These are phyloP conservation scores for Platycercus adscitus DNA, from an alignment of 2,113 vertebrate species.

Conservation along the genomic window DNA sequence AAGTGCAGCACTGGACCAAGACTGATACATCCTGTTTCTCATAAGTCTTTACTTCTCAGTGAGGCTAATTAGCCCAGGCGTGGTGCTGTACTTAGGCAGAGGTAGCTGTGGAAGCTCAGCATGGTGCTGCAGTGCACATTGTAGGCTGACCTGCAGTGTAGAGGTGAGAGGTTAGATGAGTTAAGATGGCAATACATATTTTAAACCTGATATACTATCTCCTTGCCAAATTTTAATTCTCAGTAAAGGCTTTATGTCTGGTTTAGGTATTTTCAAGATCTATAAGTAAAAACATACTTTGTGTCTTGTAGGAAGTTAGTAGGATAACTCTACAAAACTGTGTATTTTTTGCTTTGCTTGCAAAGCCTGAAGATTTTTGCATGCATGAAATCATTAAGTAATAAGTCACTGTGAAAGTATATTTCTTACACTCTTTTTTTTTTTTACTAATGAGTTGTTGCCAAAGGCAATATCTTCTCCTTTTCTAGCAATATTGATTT, in stretches of 20 bases:
- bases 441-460: background rate
- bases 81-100: background rate
- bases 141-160: background rate
- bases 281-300: background rate
- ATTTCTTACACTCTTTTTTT: background rate
- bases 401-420: background rate
- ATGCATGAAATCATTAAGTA: background rate
- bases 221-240: background rate
- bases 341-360: background rate
- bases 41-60: background rate
- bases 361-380: background rate
- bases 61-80: background rate
- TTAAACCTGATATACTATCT: background rate
- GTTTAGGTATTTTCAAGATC: background rate
- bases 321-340: background rate
- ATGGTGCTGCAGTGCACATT: background rate
- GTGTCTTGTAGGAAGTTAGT: background rate
- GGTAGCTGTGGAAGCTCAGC: background rate
- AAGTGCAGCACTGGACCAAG: background rate
- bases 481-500: background rate
- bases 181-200: background rate
- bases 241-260: background rate
- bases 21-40: background rate
- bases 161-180: background rate
- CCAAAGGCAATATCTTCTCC: background rate